Evolutionary conservation across 2,888 invertebrate species (phyloP).

Genomic region (Drosophila falleni): DNA sequence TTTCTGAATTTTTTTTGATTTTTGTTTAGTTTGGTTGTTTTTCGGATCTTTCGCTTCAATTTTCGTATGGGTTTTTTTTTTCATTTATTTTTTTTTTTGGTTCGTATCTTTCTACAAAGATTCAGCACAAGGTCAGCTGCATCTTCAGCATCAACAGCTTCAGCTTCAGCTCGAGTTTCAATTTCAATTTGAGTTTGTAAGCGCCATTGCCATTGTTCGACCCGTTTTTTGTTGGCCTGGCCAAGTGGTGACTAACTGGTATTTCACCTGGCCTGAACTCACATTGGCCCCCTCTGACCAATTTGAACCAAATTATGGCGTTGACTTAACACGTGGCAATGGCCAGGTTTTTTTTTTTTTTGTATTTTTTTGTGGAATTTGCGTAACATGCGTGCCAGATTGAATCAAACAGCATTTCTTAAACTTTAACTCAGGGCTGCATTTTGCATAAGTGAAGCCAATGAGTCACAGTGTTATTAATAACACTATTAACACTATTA

Average conservation of each 20-base stretch:
- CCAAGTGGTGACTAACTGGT: constrained; percentile 69
- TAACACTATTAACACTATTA: constrained; percentile 42
- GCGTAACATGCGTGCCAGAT: constrained; percentile 53
- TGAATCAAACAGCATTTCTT: constrained; percentile 9
- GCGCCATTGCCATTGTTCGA: constrained; percentile 57
- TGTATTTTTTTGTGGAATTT: constrained; percentile 14
- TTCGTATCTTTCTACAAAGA: constrained; percentile 48
- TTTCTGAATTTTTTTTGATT: not conserved
- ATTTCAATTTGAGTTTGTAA: constrained; percentile 15
- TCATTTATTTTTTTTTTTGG: constrained; percentile 13
- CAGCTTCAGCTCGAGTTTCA: constrained; percentile 57
- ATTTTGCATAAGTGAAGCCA: constrained; percentile 30
- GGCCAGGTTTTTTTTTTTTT: constrained; percentile 14
- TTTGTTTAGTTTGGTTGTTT: constrained; percentile 4
- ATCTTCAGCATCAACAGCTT: constrained; percentile 61
- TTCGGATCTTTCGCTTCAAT: constrained; percentile 28
- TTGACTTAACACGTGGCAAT: constrained; percentile 50
- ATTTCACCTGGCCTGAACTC: constrained; percentile 52
- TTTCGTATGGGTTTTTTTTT: constrained; percentile 16
- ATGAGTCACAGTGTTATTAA: constrained; percentile 33
- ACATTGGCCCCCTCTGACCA: constrained; percentile 11
- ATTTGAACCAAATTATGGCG: constrained; percentile 6
- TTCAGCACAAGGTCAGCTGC: constrained; percentile 80
- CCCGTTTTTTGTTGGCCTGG: constrained; percentile 46
- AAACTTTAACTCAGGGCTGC: constrained; percentile 56